Percentiles rank a stretch among this genome's conserved stretches.
Conservation (phyloP, 37 sponge, comb jelly and placozoan species). For the Hormiphora californensis region DNA sequence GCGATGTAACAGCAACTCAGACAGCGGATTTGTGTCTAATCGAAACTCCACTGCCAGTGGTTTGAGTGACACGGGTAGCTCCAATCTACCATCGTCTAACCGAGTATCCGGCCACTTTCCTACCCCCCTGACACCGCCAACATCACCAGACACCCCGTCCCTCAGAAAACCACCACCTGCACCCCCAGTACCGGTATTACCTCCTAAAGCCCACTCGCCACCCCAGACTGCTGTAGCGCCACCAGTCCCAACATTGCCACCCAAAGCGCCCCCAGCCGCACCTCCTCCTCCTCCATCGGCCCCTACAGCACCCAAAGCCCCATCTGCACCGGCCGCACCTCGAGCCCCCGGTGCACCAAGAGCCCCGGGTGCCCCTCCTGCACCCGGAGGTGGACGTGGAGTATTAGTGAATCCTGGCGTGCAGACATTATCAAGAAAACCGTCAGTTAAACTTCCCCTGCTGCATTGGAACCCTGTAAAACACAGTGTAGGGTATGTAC, state of each 20-base stretch:
- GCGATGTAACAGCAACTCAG: no score
- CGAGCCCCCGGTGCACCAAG: slow-evolving; percentile 6
- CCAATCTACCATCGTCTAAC: no score
- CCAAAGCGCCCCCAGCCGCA: neutral
- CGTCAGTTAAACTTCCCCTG: slow-evolving; percentile 30
- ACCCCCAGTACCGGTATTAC: neutral
- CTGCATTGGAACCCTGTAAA: slow-evolving; percentile 41
- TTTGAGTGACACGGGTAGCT: no score
- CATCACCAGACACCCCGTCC: neutral
- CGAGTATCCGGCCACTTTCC: no score
- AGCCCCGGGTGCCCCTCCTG: neutral
- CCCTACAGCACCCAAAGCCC: slow-evolving; percentile 19
- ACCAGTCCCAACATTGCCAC: neutral
- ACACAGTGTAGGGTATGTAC: neutral
- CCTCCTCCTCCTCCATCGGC: neutral
- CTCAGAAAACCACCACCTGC: neutral
- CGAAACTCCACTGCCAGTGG: no score
- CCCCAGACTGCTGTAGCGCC: neutral
- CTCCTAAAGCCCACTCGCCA: neutral
- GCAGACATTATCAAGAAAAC: neutral
- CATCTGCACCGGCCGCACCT: neutral
- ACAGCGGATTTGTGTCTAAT: no score
- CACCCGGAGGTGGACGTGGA: neutral
- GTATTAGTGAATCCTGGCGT: neutral
- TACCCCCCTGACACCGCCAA: no score